Conservation (phyloP, 2,113 vertebrate species). For the Pterophyllum scalare region DNA sequence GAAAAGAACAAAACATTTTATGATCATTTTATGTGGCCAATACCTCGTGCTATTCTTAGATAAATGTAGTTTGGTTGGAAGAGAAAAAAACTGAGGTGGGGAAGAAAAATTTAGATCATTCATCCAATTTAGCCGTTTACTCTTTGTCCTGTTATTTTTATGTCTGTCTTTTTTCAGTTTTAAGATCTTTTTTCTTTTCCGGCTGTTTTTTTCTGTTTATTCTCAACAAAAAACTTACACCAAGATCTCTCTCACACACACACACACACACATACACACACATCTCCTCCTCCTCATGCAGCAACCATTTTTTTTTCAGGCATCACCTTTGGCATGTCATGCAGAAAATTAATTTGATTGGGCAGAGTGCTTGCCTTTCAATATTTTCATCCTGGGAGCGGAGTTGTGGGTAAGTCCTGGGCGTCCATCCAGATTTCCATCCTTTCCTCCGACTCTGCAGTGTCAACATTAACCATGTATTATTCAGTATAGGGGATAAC, state of each 20-base stretch:
- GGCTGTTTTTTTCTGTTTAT: background rate
- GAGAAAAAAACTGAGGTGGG: too few relatives aligned
- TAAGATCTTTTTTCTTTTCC: background rate
- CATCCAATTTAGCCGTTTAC: too few relatives aligned
- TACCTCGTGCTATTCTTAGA: too few relatives aligned
- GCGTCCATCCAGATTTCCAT: slow-evolving; percentile 55
- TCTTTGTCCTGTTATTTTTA: too few relatives aligned
- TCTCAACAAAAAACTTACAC: too few relatives aligned
- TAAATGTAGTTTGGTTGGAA: too few relatives aligned
- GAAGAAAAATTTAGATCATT: too few relatives aligned
- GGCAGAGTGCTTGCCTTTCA: slow-evolving; percentile 79
- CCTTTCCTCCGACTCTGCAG: slow-evolving; percentile 4
- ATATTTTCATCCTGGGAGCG: slow-evolving; percentile 75
- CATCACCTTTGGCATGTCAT: slow-evolving; percentile 76
- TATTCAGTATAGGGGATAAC: background rate
- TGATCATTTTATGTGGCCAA: too few relatives aligned
- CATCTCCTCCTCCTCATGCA: slow-evolving; percentile 15
- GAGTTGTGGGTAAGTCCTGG: slow-evolving; percentile 62
- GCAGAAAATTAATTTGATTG: slow-evolving; percentile 80
- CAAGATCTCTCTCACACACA: background rate
- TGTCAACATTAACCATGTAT: slow-evolving; percentile 30
- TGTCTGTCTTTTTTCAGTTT: too few relatives aligned
- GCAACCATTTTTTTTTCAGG: slow-evolving; percentile 70
- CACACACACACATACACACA: accelerated
- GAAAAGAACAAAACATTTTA: too few relatives aligned